Base-by-base conservation (phyloP, 2,888 invertebrate genomes). In the Aphodius granarius region DNA sequence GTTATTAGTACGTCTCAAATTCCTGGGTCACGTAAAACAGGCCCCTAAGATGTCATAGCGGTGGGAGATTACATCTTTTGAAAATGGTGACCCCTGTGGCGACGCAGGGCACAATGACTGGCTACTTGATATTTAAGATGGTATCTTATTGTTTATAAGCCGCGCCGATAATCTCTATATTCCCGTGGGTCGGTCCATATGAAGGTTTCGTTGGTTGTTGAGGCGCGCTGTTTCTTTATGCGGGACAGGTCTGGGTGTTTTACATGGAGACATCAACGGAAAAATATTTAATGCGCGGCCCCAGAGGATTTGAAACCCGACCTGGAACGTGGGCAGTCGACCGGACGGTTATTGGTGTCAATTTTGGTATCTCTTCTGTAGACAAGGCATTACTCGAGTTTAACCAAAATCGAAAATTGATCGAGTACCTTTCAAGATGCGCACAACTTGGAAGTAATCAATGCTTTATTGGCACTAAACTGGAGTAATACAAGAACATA, bases 51-150 rank as follows among this genome's bases (percentile, higher is more conserved):
- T 76, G 74, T 76, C 76, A 74, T 72, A 74, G 72, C 66, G 18
- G 63, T 72, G 43, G 20, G 64, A 79, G 79, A 79, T 79, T 79
- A 79, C 78, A 79, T 79, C 78, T 78, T 66, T 76, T 78, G 72
- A 77, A 77, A 75, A 76, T 72, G 73, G 76, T 75, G 72, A 73
- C 75, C 75, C 75, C 77, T 73, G 73, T 13, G 43, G 73, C 68
- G 74, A 73, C 76, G 74, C 72, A 72, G 65, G 72, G 75, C 75
- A 74, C 75, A 72, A 68, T 73, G 71, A 74, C 70, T 73, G 66
- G 75, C 78, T 77, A 76, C 76, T 78, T 77, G 77, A 76, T 79
- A 79, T 78, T 79, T 79, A 75, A 79, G 78, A 78, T 76, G 63
- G 71, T 78, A 77, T 78, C 79, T 78, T 74, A 76, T 76, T 73